phyloP scores from a whole-genome alignment of 2,888 invertebrate genomes.

The Tromatobia lineatoria region DNA sequence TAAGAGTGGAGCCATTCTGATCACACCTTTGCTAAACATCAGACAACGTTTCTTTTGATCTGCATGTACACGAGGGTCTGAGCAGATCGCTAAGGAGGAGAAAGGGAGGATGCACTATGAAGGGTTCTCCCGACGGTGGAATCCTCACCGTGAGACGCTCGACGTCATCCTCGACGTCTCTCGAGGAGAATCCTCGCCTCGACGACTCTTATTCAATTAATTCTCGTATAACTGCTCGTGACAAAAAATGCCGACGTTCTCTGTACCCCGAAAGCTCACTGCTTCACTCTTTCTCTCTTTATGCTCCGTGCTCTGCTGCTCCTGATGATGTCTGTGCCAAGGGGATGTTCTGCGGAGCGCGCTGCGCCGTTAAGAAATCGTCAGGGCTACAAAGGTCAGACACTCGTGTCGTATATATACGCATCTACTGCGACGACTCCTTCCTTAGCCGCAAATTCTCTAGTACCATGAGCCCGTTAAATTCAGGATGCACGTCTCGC shows the following conservation, averaged over 20 bases:
- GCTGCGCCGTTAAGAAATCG: conserved; percentile 63
- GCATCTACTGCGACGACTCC: conserved; percentile 24
- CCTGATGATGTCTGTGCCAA: conserved; percentile 18
- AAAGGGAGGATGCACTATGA: conserved; percentile 33
- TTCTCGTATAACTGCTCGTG: conserved; percentile 73
- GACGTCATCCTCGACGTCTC: conserved; percentile 21
- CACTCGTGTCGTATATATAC: conserved; percentile 47
- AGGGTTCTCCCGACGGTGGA: conserved; percentile 27
- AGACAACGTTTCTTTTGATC: conserved; percentile 53
- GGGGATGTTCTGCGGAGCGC: conserved; percentile 20
- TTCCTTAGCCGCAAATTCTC: conserved; percentile 9
- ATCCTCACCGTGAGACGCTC: conserved; percentile 47
- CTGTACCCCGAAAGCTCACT: conserved; percentile 20
- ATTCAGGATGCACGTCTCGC: conserved; percentile 23
- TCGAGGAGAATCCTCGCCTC: conserved; percentile 50
- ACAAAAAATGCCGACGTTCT: conserved; percentile 66
- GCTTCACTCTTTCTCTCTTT: conserved; percentile 13
- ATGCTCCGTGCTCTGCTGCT: conserved; percentile 2
- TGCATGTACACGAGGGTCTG: conserved; percentile 55
- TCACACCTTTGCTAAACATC: conserved; percentile 28
- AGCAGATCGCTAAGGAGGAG: conserved; percentile 55
- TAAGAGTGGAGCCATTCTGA: conserved; percentile 16
- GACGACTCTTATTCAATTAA: conserved; percentile 80
- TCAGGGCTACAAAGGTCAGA: conserved; percentile 65
- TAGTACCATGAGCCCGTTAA: conserved; percentile 2